phyloP scores from a whole-genome alignment of 2,888 invertebrate genomes.

The Brachyopa scutellaris region DNA sequence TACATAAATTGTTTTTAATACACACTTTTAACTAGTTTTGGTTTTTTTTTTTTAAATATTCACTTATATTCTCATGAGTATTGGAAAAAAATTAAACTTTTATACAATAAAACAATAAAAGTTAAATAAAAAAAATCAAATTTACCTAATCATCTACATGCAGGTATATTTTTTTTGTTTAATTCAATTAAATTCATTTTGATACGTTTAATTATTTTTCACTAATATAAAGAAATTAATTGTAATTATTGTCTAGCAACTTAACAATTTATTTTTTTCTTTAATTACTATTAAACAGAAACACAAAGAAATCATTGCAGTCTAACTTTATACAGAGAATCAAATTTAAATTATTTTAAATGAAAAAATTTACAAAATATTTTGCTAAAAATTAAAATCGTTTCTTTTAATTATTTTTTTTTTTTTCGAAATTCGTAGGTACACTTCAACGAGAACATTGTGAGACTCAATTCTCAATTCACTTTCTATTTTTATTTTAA shows the following conservation, averaged over 20 bases:
- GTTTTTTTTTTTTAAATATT: constrained; percentile 27
- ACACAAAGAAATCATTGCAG: no score
- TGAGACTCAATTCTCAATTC: background rate
- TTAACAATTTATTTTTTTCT: constrained; percentile 63
- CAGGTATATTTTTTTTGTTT: constrained; percentile 10
- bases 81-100: constrained; percentile 22
- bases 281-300: no score
- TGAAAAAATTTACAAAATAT: background rate
- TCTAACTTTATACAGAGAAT: constrained; percentile 46
- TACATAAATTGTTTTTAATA: constrained; percentile 58
- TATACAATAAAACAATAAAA: constrained; percentile 15
- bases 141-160: constrained; percentile 39
- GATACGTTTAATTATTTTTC: constrained; percentile 10
- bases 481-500: constrained; percentile 1
- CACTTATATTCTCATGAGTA: constrained; percentile 36
- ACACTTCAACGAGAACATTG: constrained; percentile 56
- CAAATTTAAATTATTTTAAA: constrained; percentile 14
- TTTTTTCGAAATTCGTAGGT: constrained; percentile 70
- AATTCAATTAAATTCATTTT: constrained; percentile 3
- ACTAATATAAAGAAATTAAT: constrained; percentile 57
- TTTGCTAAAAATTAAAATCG: constrained; percentile 14
- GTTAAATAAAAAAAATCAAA: constrained; percentile 5
- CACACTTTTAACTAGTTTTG: constrained; percentile 63
- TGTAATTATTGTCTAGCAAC: constrained; percentile 75
- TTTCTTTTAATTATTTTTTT: constrained; percentile 1